Base-by-base conservation (phyloP, 2,888 invertebrate species). In the Amphimallon solstitiale region DNA sequence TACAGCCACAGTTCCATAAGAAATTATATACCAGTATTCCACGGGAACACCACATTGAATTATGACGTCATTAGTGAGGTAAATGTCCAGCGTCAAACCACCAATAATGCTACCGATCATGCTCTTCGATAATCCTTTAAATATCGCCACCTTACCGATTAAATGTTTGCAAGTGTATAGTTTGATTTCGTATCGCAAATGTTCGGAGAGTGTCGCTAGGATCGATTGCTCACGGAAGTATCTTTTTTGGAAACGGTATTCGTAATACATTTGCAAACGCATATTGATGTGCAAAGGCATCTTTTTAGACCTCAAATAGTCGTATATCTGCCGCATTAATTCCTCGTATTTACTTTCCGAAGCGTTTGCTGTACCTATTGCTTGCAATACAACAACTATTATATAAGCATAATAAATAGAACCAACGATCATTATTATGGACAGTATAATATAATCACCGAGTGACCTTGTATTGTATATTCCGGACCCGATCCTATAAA, bases 141-240 rank as follows among this genome's bases (percentile, higher is more conserved):
- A 87, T n/a, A 89, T 74, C 5, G 80, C 75, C 17, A 87, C 86
- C 56, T 85, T 85, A 60, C 85, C 81, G 0, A 88, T 82, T 19
- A 89, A 78, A 38, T 83, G 81, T 71, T 83, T 83, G 72, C 87
- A 86, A 0, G 86, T 85, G 74, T 87, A 83, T 9, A 87, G 75
- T 0, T 81, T 81, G 9, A 89, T 84, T 76, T 88, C 88, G 72
- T 85, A 76, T 1, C 77, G 72, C 5, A 83, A 69, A 48, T 81
- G 79, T 9, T 83, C 82, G 76, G 77, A 73, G n/a, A 77, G 63
- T 0, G 75, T 76, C 9, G 70, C 67, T 9, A 78, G 54, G 62
- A 85, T 83, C 7, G 73, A 75, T 35, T 77, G 76, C 67, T 84
- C 83, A 34, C 78, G 79, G 68, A 84, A 85, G 66, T 81, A 84